Base-by-base conservation (phyloP, 1,140 invertebrate species). In the Diprion similis region DNA sequence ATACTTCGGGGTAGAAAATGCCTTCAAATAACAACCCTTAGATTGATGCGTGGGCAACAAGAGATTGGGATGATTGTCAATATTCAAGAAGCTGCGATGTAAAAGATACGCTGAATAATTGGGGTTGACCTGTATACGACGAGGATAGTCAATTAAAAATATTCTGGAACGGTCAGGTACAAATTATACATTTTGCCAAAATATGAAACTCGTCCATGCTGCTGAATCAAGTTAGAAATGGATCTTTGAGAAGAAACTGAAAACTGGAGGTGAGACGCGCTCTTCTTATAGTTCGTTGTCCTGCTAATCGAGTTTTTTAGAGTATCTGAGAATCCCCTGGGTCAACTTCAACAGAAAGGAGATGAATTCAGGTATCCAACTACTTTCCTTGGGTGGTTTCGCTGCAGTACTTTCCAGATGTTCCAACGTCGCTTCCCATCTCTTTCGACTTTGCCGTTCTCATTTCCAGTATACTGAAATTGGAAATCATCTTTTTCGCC, bases 241-340 rank as follows among this genome's bases (percentile, higher is more conserved):
- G 24, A 6, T 37, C 24, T 6, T 37, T 37, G 24, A 37, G 24
- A 37, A 37, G 24, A 37, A 37, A 37, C 24, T 37, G 24, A 37
- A 37, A 37, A 37, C 0, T 37, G 6, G 24, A 37, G 24, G 24
- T 37, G 51, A 59, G 51, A n/a, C 51, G 51, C 51, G 51, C 11
- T 59, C 51, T n/a, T 59, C 3, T 59, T n/a, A 13, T n/a, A 13
- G 51, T n/a, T 59, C 51, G 1, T n/a, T 59, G 51, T 59, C 11
- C 8, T n/a, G 51, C 15, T 74, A 78, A 76, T 11, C 65, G 47
- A 75, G 66, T 77, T 70, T 77, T 80, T 59, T 75, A 77, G 70
- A 74, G 66, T 68, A 2, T 68, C 51, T 1, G 51, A 59, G 51
- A 59, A n/a, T 59, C 8, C 51, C 24, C 24, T 37, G 24, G 24